These are phyloP conservation scores for Emydocephalus ijimae DNA, from an alignment of 2,113 vertebrate genomes.

Conservation along the genomic window DNA sequence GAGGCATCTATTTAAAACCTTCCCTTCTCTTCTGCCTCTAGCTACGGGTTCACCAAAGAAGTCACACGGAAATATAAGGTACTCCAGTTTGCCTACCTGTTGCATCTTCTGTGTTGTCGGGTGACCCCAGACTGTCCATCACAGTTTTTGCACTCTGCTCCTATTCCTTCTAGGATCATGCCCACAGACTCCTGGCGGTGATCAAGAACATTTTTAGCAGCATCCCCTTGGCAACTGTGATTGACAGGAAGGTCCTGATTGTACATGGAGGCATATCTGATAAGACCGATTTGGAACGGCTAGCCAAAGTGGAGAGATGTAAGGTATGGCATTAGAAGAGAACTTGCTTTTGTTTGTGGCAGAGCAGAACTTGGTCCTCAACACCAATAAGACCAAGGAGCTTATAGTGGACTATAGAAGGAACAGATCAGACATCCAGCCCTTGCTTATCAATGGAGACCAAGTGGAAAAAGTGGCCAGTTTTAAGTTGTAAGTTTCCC, in stretches of 20 bases:
- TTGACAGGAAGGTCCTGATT: slow-evolving; percentile 87
- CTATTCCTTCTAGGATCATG: slow-evolving; percentile 73
- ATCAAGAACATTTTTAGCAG: slow-evolving; percentile 90
- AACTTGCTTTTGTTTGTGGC: background rate
- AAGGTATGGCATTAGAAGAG: slow-evolving; percentile 68
- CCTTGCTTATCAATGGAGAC: no score
- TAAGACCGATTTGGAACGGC: slow-evolving; percentile 78
- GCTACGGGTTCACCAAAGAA: slow-evolving; percentile 82
- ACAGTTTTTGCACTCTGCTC: background rate
- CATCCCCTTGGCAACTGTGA: slow-evolving; percentile 86
- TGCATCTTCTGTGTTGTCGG: background rate
- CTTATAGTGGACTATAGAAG: no score
- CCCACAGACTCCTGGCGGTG: slow-evolving; percentile 84
- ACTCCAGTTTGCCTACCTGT: background rate
- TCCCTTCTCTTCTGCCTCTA: slow-evolving; percentile 58
- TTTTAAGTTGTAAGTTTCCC: no score
- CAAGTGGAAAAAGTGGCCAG: no score
- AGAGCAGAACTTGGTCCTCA: background rate
- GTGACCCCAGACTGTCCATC: background rate
- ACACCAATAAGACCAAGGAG: no score
- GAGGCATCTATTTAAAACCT: slow-evolving; percentile 10
- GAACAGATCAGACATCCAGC: no score
- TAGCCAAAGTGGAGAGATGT: slow-evolving; percentile 79
- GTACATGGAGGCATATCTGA: slow-evolving; percentile 89
- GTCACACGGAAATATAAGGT: slow-evolving; percentile 1